Conservation (phyloP, 2,113 vertebrate genomes). For the Pica pica region DNA sequence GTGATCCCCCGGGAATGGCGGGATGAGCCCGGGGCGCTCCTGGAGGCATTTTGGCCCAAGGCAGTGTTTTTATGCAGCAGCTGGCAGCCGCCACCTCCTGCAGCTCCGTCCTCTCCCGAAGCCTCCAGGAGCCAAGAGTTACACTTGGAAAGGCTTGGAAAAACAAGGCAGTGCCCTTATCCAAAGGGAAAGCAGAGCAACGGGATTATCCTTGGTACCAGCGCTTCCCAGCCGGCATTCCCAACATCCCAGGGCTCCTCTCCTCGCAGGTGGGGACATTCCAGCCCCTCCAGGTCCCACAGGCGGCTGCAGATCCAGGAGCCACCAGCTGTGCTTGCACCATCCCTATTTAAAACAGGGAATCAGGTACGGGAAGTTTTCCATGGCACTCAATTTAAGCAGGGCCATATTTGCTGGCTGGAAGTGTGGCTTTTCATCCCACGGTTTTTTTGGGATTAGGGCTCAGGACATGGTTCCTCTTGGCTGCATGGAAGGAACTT, state of each 20-base stretch:
- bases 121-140: neutral
- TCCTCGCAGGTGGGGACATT: neutral
- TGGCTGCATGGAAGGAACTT: neutral
- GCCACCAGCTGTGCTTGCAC: neutral
- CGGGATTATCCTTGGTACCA: rapidly evolving
- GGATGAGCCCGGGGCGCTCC: neutral
- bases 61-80: neutral
- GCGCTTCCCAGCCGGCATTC: neutral
- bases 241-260: neutral
- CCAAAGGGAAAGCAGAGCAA: neutral
- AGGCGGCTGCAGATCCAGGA: neutral
- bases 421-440: neutral
- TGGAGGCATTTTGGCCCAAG: neutral
- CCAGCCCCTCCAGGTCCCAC: neutral
- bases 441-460: neutral
- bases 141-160: neutral
- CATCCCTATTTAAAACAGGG: rapidly evolving
- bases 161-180: neutral
- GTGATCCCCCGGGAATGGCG: neutral
- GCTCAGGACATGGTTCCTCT: neutral
- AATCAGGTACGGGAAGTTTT: neutral
- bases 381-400: neutral
- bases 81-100: conserved; percentile 15
- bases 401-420: neutral
- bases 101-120: neutral